These are phyloP conservation scores for Tiliacea citrago DNA, from an alignment of 2,888 invertebrate species.

Conservation along the genomic window DNA sequence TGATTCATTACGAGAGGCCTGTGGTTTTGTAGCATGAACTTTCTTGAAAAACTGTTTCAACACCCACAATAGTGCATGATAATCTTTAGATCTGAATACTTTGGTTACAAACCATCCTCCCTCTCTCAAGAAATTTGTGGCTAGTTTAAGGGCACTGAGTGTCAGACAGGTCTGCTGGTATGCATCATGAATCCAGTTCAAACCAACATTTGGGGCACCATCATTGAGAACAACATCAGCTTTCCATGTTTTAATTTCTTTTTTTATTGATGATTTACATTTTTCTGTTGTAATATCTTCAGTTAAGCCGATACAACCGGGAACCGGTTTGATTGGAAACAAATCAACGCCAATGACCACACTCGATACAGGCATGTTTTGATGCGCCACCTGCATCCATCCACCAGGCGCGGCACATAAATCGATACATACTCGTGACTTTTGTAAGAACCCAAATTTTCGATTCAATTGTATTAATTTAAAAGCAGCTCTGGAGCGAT, in stretches of 20 bases:
- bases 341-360: constrained; percentile 99
- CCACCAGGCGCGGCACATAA: constrained; percentile 99
- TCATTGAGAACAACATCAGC: constrained; percentile 99
- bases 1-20: constrained; percentile 99
- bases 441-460: constrained; percentile 99
- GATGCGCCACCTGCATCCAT: constrained; percentile 99
- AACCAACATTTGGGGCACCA: constrained; percentile 99
- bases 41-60: constrained; percentile 99
- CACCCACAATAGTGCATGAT: constrained; percentile 98
- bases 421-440: constrained; percentile 98
- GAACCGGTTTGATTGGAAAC: constrained; percentile 96
- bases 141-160: constrained; percentile 97
- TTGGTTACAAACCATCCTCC: constrained; percentile 99
- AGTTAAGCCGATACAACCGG: constrained; percentile 96
- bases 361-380: constrained; percentile 99
- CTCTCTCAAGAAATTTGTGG: constrained; percentile 96
- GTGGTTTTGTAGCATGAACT: constrained; percentile 99
- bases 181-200: constrained; percentile 99
- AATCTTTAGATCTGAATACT: constrained; percentile 99
- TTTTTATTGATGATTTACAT: constrained; percentile 94
- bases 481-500: constrained; percentile 99
- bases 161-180: constrained; percentile 98
- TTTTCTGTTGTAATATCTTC: constrained; percentile 99
- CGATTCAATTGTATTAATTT: constrained; percentile 99
- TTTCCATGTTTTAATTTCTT: constrained; percentile 98